Percentiles rank a stretch among this genome's conserved stretches.
phyloP scores from a whole-genome alignment of 2,797 vertebrate species.

The Halcyon leucocephala region DNA sequence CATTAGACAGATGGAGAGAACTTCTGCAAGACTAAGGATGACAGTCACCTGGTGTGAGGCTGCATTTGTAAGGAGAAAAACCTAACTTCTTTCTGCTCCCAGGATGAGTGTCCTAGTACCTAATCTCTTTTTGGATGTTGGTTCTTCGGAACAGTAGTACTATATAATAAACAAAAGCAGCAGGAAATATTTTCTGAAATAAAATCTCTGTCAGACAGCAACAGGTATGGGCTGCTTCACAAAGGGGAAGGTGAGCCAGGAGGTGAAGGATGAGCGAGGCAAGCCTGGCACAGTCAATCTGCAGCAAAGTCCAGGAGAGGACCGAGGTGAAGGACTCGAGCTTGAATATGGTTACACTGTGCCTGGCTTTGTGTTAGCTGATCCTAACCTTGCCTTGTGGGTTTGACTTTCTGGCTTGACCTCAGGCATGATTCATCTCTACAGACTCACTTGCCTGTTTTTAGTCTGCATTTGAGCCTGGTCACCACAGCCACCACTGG shows the following conservation, averaged over 20 bases:
- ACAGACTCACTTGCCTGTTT: background rate
- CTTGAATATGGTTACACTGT: background rate
- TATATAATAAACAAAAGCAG: background rate
- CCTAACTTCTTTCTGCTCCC: background rate
- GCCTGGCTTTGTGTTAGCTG: background rate
- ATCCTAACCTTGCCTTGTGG: background rate
- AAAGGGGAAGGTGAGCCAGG: background rate
- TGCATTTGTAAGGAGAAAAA: background rate
- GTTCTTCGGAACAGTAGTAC: background rate
- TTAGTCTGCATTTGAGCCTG: background rate
- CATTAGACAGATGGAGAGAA: background rate
- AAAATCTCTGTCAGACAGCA: background rate
- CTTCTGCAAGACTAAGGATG: background rate
- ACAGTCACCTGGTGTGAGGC: background rate
- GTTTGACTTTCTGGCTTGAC: background rate
- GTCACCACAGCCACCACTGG: no score
- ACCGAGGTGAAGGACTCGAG: background rate
- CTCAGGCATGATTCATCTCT: fast-evolving
- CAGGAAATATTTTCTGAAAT: background rate
- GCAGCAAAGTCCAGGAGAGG: background rate
- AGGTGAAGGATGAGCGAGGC: background rate
- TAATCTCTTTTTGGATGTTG: background rate
- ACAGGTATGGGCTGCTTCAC: background rate
- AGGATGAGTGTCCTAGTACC: background rate
- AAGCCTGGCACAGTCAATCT: no score